Evolutionary conservation across 2,797 vertebrate genomes (phyloP).

Genomic region (Ctenosaura bakeri): DNA sequence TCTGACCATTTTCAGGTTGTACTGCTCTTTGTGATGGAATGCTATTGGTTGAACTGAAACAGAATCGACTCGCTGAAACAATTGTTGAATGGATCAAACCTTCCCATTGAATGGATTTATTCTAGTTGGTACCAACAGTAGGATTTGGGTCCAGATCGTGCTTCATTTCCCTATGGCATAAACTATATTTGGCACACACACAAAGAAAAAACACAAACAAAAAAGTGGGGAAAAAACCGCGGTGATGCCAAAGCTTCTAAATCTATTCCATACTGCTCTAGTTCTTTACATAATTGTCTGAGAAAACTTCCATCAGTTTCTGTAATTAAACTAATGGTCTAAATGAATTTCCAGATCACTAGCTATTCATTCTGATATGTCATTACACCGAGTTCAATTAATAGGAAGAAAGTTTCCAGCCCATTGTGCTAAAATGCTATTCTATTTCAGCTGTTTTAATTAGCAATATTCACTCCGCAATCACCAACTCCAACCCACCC

Average conservation of each 20-base stretch:
- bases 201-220: neutral
- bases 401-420: conserved; percentile 65
- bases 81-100: too few species aligned
- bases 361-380: conserved; percentile 76
- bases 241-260: conserved; percentile 76
- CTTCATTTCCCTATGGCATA: conserved; percentile 67
- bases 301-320: conserved; percentile 80
- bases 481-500: conserved; percentile 6
- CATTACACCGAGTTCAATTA: conserved; percentile 74
- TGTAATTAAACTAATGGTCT: conserved; percentile 84
- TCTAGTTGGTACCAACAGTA: too few species aligned
- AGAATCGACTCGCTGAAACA: too few species aligned
- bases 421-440: conserved; percentile 56
- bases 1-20: too few species aligned
- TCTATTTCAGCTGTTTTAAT: conserved; percentile 61
- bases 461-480: conserved; percentile 37
- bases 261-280: conserved; percentile 75
- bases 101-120: too few species aligned
- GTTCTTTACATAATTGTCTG: conserved; percentile 79
- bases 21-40: too few species aligned
- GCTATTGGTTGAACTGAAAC: too few species aligned
- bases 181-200: conserved; percentile 65
- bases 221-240: conserved; percentile 60
- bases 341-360: conserved; percentile 83
- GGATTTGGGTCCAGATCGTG: conserved; percentile 23